phyloP scores from a whole-genome alignment of 2,888 invertebrate species.

The Salpingus planirostris region DNA sequence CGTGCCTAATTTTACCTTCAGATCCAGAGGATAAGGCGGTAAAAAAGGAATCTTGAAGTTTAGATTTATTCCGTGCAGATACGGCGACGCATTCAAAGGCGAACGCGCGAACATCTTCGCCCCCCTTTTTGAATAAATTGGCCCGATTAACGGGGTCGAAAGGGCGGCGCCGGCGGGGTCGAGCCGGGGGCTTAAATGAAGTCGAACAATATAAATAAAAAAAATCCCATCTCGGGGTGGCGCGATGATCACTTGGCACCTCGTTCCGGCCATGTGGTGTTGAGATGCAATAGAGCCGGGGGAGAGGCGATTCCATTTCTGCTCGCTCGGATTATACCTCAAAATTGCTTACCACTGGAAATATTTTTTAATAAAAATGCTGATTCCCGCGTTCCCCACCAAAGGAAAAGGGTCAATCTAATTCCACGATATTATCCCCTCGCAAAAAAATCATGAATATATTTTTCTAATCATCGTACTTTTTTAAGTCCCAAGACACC shows the following conservation, averaged over 20 bases:
- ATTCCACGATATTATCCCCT: conserved; percentile 9
- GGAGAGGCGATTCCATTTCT: conserved; percentile 15
- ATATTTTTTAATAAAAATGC: conserved; percentile 17
- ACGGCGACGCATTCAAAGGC: too few relatives aligned
- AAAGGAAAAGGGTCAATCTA: conserved; percentile 15
- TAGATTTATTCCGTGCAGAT: conserved; percentile 9
- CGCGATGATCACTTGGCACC: conserved; percentile 15
- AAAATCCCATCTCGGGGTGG: conserved; percentile 7
- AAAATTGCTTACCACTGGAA: conserved; percentile 19
- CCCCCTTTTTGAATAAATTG: too few relatives aligned
- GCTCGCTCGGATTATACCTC: conserved; percentile 16
- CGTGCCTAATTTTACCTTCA: conserved; percentile 27
- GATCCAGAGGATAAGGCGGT: conserved; percentile 6
- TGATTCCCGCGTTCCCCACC: conserved; percentile 10
- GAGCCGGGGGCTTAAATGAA: too few relatives aligned
- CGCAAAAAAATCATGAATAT: conserved; percentile 12
- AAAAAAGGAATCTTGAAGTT: conserved; percentile 1
- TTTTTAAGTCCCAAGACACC: too few relatives aligned
- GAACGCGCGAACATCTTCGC: too few relatives aligned
- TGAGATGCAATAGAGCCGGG: conserved; percentile 15
- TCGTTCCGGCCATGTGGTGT: conserved; percentile 17
- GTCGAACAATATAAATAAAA: conserved; percentile 11
- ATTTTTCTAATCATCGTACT: conserved; percentile 2
- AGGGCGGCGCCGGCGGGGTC: too few relatives aligned
- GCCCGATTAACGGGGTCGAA: too few relatives aligned